Evolutionary conservation across 1,140 invertebrate species (phyloP), one percentile per base, ranked within the genome.

Genomic region (Diorhabda sublineata): DNA sequence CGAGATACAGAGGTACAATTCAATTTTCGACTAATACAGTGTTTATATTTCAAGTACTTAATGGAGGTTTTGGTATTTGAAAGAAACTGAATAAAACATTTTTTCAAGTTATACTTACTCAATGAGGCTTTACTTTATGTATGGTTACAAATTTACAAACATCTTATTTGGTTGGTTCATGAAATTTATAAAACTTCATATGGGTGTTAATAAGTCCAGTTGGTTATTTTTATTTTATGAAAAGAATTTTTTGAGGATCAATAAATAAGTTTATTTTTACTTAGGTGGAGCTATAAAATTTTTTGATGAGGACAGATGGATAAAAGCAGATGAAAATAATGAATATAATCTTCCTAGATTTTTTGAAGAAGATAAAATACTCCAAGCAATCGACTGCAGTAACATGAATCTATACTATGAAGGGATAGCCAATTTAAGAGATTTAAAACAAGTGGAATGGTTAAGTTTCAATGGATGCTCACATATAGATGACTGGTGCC

Each of bases 401-500:
- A 81, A 84, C 52, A 84, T 88, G 64, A 67, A 82, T 11, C 57
- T 94, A 0, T 81, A 85, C 74, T 92, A 91, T 79, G 90, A 93
- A 82, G 90, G 89, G 42, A 75, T 92, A n/a, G 81, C 86, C 42
- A 91, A 90, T 77, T 79, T 94, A 5, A 79, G 83, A 74, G 82
- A 83, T 67, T 79, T 95, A 8, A 71, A 79, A 43, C 78, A 84
- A 58, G 71, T 94, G 0, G 88, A 87, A 75, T 88, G 87, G 81
- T 74, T 92, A 1, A 90, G 85, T 70, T 82, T 94, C 43, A 84
- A 81, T 71, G 84, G 87, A 63, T 90, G 89, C 71, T 73, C 79
- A 59, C 73, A 84, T 57, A 83, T 95, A 64, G 88, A 94, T 82
- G 92, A 94, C 77, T 95, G 91, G 90, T 88, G 85, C 69, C 70